phyloP scores from a whole-genome alignment of 1,140 invertebrate genomes.

The Eriosoma lanigerum region DNA sequence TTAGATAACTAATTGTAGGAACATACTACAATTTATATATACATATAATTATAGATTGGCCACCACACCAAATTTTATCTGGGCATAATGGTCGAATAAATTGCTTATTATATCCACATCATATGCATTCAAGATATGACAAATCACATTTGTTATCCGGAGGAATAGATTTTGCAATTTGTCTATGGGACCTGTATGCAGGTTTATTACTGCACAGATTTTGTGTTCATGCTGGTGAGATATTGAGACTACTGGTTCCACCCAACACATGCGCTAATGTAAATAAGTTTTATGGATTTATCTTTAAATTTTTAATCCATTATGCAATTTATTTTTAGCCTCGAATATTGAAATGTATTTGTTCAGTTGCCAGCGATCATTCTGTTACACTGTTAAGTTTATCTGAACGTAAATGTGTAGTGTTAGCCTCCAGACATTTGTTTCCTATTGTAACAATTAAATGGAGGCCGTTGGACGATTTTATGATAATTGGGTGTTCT shows the following conservation, averaged over 20 bases:
- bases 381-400: conserved; percentile 92
- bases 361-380: conserved; percentile 96
- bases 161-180: conserved; percentile 96
- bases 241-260: conserved; percentile 87
- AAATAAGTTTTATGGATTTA: background rate
- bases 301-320: background rate
- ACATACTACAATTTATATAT: too few species aligned
- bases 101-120: conserved; percentile 92
- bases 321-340: conserved; percentile 62
- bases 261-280: conserved; percentile 83
- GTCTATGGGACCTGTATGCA: conserved; percentile 93
- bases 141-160: conserved; percentile 89
- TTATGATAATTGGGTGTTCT: conserved; percentile 96
- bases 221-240: conserved; percentile 92
- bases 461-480: conserved; percentile 96
- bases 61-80: conserved; percentile 81
- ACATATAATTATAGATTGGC: conserved; percentile 70
- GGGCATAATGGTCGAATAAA: conserved; percentile 94
- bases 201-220: conserved; percentile 90
- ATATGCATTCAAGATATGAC: conserved; percentile 90
- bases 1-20: too few species aligned
- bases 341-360: conserved; percentile 91
- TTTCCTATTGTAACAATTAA: conserved; percentile 96
- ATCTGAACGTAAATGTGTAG: conserved; percentile 91
- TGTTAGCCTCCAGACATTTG: conserved; percentile 91